phyloP scores from a whole-genome alignment of 2,888 invertebrate genomes.

The Cephus pygmeus region DNA sequence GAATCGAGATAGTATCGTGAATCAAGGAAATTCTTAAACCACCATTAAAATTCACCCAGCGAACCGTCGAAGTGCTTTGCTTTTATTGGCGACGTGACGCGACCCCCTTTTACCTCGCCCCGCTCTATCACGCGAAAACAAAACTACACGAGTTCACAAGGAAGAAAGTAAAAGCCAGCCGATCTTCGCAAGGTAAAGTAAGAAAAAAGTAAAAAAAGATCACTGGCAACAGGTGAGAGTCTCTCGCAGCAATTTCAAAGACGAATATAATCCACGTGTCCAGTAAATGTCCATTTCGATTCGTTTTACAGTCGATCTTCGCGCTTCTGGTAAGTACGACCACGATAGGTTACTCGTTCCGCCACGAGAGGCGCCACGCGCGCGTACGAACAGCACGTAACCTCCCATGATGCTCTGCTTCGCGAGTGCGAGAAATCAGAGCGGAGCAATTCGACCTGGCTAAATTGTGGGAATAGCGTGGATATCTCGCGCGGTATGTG shows the following conservation, averaged over 20 bases:
- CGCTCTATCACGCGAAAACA: too few species aligned
- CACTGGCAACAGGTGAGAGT: conserved; percentile 6
- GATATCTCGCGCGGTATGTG: neutral
- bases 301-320: neutral
- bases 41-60: too few species aligned
- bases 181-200: neutral
- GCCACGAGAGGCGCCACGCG: neutral
- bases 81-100: too few species aligned
- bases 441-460: neutral
- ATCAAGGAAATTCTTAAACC: neutral
- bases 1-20: neutral
- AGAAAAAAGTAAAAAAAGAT: conserved; percentile 39
- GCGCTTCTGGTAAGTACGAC: neutral
- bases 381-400: neutral
- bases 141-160: neutral
- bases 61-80: too few species aligned
- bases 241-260: neutral
- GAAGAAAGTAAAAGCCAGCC: conserved; percentile 13
- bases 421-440: neutral
- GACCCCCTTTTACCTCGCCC: too few species aligned
- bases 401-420: neutral
- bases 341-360: neutral
- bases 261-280: neutral
- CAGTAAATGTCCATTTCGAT: neutral
- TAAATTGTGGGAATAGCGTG: neutral